A percentile compares a stretch with the other conserved stretches of the same genome.
Conservation (phyloP, 2,113 vertebrate species). For the Morone saxatilis region DNA sequence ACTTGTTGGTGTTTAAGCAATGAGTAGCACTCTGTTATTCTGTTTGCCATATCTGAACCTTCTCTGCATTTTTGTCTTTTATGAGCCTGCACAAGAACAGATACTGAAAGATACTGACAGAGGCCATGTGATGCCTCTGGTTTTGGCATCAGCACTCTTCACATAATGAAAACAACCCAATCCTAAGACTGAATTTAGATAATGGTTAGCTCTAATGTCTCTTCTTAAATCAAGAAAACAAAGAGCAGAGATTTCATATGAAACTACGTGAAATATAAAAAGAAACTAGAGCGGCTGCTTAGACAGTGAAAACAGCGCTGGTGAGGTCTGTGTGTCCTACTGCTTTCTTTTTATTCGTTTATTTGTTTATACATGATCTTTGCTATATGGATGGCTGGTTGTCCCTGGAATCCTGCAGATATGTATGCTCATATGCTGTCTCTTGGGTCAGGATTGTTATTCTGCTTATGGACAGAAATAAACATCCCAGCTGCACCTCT, state of each 20-base stretch:
- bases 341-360: not conserved
- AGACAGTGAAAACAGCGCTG: not conserved
- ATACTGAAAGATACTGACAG: not conserved
- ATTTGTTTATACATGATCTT: not conserved
- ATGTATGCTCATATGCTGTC: not conserved
- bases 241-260: not conserved
- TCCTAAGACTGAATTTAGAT: not conserved
- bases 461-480: not conserved
- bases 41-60: constrained; percentile 5
- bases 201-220: not conserved
- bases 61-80: not conserved
- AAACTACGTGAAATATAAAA: not conserved
- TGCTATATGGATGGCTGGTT: not conserved
- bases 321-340: not conserved
- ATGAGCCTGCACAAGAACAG: not conserved
- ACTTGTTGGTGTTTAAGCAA: constrained; percentile 13
- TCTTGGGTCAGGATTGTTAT: not conserved
- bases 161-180: not conserved
- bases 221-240: not conserved
- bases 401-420: not conserved
- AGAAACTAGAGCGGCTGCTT: not conserved
- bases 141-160: not conserved
- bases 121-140: not conserved
- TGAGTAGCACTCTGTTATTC: constrained; percentile 10
- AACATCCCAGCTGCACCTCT: not conserved